Evolutionary conservation across 1,140 invertebrate genomes (phyloP), one percentile per base, ranked within the genome.

Genomic region (Agrypnia vestita): DNA sequence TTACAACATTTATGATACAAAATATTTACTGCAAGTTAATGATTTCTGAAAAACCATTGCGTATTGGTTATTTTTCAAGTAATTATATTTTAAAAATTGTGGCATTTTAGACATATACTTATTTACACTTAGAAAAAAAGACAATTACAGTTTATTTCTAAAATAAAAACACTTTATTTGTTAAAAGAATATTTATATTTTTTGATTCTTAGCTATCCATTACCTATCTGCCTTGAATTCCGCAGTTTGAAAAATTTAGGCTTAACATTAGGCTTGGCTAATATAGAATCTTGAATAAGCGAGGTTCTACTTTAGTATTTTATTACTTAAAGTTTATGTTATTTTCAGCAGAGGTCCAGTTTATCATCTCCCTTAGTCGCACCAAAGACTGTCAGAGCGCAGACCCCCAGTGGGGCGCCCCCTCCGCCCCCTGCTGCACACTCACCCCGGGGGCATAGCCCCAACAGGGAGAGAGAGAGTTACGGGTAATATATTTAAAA

Each of bases 381-480:
- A 4, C 90, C 90, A 25, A 88, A 89, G 79, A 86, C 87, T 44
- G 86, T 90, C 15, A 85, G 90, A 35, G 86, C 89, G 15, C 87
- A 89, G 80, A 89, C 89, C 15, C 88, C 89, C 10, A 87, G 87
- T 15, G 86, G 87, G 10, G 84, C 88, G 87, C 76, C 80, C 84
- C 84, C 74, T 81, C 74, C 78, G 12, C 85, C 86, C 80, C 84
- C 85, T 82, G 89, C 86, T 80, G 85, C 88, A 15, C 90, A 94
- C 87, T 95, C 94, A 13, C 94, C 94, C 8, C 90, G 94, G 81
- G 93, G 93, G 69, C 94, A 95, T 84, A 95, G 93, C 86, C 94
- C 94, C 7, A 93, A 87, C 80, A 90, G 94, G 82, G 95, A 96
- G 86, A 91, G 95, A 78, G 95, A 96, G 84, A 95, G 93, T 86